Evolutionary conservation across 1,140 invertebrate species (phyloP), one percentile per base, ranked within the genome.

Genomic region (Drosophila ogumai): DNA sequence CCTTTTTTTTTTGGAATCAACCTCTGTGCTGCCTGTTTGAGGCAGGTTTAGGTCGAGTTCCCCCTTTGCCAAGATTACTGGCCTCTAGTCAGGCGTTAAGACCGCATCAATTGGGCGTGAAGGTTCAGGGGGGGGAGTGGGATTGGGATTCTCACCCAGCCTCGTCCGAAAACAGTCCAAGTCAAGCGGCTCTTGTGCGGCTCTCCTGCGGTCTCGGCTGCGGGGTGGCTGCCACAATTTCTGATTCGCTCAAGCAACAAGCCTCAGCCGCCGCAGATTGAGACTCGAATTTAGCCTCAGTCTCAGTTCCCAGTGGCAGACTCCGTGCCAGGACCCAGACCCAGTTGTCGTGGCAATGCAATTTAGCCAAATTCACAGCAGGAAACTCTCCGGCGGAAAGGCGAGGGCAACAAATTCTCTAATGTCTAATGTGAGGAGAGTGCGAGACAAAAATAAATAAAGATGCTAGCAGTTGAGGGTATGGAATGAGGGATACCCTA

Each of bases 21-120:
- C 56, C 34, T 25, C 44, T 17, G 19, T 15, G 46, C 44, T 15
- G 46, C 44, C 65, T 43, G n/a, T 75, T 80, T 79, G 72, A 80
- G 80, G 75, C 71, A 68, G 50, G 52, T 49, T 67, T 49, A 28
- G 59, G 47, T 6, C 40, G 17, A 22, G 17, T 32, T 28, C 17
- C 34, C 34, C 61, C 61, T 36, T 46, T 34, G 36, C 31, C 36
- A 40, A 38, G 52, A 31, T 36, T 41, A 22, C 52, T 72, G 67
- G 64, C 10, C 44, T 54, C 63, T 73, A 88, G 81, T 87, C 80
- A 81, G 77, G 91, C 90, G 87, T 91, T 85, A 91, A 91, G 72
- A 79, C 75, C 72, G 82, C 80, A 79, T 63, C 81, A 91, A 92
- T 92, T 91, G 91, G 88, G 91, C 91, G 77, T 91, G 79, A 92